Base-by-base conservation (phyloP, 2,888 invertebrate species). In the Matsumyia berberina region DNA sequence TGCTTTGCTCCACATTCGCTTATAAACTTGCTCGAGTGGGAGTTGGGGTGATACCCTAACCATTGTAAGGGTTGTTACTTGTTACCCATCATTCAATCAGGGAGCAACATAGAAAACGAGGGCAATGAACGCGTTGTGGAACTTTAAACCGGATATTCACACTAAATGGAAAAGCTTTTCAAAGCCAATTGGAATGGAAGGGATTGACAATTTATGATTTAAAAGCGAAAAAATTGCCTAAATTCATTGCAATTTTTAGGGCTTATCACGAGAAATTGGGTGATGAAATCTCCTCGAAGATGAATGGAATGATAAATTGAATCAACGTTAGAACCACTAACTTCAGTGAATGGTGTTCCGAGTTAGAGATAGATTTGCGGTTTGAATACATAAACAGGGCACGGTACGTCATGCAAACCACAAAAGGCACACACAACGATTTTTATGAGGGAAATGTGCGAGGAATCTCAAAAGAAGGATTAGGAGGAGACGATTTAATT, bases 41-140 rank as follows among this genome's bases (percentile, higher is more conserved):
- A n/a, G n/a, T n/a, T n/a, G n/a, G n/a, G 49, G 62, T 76, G 39
- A 3, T 24, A 24, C 24, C 24, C 1, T 24, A 64, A 57, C 69
- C 19, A 67, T 46, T 62, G 35, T 33, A 29, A 66, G 42, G 39
- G 53, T 42, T 37, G 62, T 42, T 12, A 53, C 39, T n/a, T n/a
- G n/a, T n/a, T n/a, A n/a, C n/a, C n/a, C 53, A 46, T 29, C 46
- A 58, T 24, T 58, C 42, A 12, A 58, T 64, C 37, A 57, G n/a
- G 57, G 35, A 62, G 35, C 12, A 62, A 12, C 55, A 7, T n/a
- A n/a, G n/a, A 12, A 58, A 64, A 55, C 29, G 62, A 31, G 82
- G 73, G 67, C 82, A 83, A 73, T 58, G 82, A 78, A 83, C 82
- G 67, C 17, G 12, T 60, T 42, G 51, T 19, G 1, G 7, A 44